These are phyloP conservation scores for Tachuris rubrigastra DNA, from an alignment of 2,113 vertebrate genomes.

Conservation along the genomic window DNA sequence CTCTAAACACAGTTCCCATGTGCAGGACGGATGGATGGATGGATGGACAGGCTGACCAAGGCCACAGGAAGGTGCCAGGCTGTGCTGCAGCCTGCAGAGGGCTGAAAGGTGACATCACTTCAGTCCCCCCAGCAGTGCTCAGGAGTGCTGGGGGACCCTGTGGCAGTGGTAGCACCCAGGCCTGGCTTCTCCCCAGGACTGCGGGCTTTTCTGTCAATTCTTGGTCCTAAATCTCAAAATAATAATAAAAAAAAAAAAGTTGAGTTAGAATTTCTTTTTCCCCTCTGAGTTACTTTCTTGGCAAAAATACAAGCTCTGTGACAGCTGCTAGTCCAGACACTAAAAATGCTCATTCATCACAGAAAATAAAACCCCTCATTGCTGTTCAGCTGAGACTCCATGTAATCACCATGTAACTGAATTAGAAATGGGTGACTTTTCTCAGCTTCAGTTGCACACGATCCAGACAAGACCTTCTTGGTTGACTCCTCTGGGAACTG, in stretches of 20 bases:
- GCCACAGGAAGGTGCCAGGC: fast-evolving
- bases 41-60: not conserved
- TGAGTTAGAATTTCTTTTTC: not conserved
- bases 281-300: not conserved
- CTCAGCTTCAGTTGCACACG: constrained; percentile 58
- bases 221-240: not conserved
- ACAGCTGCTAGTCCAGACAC: constrained; percentile 47
- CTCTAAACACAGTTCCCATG: fast-evolving
- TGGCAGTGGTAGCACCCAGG: fast-evolving
- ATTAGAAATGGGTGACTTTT: constrained; percentile 65
- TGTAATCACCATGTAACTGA: constrained; percentile 71
- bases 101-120: not conserved
- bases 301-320: not conserved
- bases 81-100: not conserved
- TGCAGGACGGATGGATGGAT: not conserved
- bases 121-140: not conserved
- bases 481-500: constrained; percentile 12
- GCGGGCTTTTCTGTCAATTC: not conserved
- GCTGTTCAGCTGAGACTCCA: constrained; percentile 18
- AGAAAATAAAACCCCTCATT: constrained; percentile 14
- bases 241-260: not conserved
- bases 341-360: constrained; percentile 22
- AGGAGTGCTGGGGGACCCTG: not conserved
- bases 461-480: constrained; percentile 47
- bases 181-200: not conserved